Conservation (phyloP, 1,140 invertebrate genomes). For the Trachymyrmex septentrionalis region DNA sequence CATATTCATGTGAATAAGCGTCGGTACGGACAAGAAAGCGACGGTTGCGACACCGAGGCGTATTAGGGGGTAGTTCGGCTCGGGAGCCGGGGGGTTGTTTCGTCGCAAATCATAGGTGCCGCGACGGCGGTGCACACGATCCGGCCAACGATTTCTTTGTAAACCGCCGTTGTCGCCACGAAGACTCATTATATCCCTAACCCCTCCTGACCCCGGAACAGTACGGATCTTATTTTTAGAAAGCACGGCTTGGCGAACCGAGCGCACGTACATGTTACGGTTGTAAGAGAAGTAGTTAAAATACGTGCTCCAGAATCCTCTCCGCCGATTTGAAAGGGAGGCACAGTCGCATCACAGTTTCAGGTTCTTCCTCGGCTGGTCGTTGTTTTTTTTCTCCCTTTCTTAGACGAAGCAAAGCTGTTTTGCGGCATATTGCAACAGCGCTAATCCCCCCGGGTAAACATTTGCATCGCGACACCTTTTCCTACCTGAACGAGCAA, state of each 20-base stretch:
- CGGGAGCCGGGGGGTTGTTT: conserved; percentile 60
- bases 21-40: conserved; percentile 52
- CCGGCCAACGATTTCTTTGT: conserved; percentile 75
- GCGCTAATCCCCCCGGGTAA: conserved; percentile 44
- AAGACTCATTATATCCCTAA: conserved; percentile 69
- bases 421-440: conserved; percentile 30
- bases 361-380: background rate
- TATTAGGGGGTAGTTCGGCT: background rate
- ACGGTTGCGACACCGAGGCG: conserved; percentile 12
- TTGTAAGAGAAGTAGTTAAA: conserved; percentile 54
- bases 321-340: background rate
- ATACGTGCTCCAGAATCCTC: background rate
- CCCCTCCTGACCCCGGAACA: conserved; percentile 57
- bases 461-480: conserved; percentile 59
- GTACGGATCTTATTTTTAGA: conserved; percentile 69
- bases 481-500: conserved; percentile 60
- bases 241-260: conserved; percentile 47
- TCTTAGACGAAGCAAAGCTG: conserved; percentile 21
- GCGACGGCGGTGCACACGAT: conserved; percentile 73
- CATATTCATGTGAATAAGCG: conserved; percentile 60
- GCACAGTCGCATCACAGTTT: background rate
- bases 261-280: background rate
- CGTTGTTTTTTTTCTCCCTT: conserved; percentile 26
- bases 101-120: conserved; percentile 77
- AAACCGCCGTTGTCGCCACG: conserved; percentile 73